Evolutionary conservation across 2,797 vertebrate species (phyloP).

Genomic region (Scolopax rusticola): DNA sequence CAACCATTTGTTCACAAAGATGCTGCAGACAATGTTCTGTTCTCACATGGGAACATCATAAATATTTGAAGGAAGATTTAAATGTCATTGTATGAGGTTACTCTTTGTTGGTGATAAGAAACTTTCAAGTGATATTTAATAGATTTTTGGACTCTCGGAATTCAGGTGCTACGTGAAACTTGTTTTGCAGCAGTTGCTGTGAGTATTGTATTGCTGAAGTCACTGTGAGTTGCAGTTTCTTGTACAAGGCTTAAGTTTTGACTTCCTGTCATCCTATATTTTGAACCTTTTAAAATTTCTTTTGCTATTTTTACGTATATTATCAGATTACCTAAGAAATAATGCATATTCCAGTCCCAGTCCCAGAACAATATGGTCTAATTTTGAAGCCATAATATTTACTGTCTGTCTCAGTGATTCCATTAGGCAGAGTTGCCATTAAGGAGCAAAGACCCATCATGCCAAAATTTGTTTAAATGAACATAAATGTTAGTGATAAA

Average conservation of each 20-base stretch:
- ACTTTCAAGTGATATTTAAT: background rate
- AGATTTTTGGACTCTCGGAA: background rate
- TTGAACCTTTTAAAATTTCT: background rate
- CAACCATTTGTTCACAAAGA: background rate
- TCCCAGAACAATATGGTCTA: background rate
- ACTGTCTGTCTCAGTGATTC: background rate
- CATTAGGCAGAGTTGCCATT: background rate
- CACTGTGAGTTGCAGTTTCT: background rate
- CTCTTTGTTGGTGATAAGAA: background rate
- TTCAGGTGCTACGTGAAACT: background rate
- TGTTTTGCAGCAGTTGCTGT: background rate
- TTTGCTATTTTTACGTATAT: background rate
- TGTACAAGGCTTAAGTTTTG: background rate
- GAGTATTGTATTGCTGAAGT: background rate
- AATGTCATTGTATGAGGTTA: background rate
- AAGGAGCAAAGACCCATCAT: background rate
- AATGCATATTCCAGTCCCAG: background rate
- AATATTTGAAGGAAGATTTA: background rate
- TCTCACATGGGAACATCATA: background rate
- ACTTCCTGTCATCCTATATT: background rate
- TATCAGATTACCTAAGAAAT: conserved; percentile 9
- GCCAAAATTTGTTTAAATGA: conserved; percentile 45
- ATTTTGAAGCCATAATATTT: background rate
- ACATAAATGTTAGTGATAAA: conserved; percentile 20
- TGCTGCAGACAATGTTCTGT: background rate